Evolutionary conservation across 2,888 invertebrate species (phyloP).

Genomic region (Chrysopilus asiliformis): DNA sequence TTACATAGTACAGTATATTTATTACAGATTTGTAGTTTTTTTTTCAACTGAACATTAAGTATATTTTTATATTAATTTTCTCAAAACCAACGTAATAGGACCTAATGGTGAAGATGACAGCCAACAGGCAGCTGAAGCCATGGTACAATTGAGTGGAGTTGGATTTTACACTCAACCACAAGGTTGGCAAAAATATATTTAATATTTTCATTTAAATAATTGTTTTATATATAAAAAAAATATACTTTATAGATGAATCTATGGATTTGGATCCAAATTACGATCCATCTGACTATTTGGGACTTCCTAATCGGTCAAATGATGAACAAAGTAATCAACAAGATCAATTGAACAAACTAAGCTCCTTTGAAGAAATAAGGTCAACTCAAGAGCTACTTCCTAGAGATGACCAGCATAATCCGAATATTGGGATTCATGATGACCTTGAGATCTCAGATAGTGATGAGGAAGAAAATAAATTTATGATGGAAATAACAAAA

Average conservation of each 20-base stretch:
- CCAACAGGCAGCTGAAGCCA: constrained; percentile 62
- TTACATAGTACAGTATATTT: too few relatives aligned
- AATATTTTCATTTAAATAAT: constrained; percentile 15
- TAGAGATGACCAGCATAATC: background rate
- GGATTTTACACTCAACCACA: constrained; percentile 45
- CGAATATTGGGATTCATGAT: constrained; percentile 52
- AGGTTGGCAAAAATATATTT: constrained; percentile 23
- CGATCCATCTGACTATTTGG: constrained; percentile 73
- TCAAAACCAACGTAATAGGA: constrained; percentile 31
- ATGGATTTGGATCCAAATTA: constrained; percentile 70
- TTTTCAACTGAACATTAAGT: too few relatives aligned
- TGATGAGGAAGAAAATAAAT: constrained; percentile 41
- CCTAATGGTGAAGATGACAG: constrained; percentile 44
- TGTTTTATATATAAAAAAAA: too few relatives aligned
- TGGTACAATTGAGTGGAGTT: constrained; percentile 57
- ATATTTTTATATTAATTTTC: too few relatives aligned
- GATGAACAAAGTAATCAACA: constrained; percentile 14
- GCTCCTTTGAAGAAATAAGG: constrained; percentile 12
- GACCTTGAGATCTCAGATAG: constrained; percentile 68
- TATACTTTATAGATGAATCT: constrained; percentile 43
- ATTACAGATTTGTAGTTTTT: too few relatives aligned
- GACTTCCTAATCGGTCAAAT: constrained; percentile 32
- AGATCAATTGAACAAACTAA: constrained; percentile 2
- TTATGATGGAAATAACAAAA: constrained; percentile 14
- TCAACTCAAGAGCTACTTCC: constrained; percentile 17